phyloP scores from a whole-genome alignment of 2,888 invertebrate species.

The Urechis unicinctus region DNA sequence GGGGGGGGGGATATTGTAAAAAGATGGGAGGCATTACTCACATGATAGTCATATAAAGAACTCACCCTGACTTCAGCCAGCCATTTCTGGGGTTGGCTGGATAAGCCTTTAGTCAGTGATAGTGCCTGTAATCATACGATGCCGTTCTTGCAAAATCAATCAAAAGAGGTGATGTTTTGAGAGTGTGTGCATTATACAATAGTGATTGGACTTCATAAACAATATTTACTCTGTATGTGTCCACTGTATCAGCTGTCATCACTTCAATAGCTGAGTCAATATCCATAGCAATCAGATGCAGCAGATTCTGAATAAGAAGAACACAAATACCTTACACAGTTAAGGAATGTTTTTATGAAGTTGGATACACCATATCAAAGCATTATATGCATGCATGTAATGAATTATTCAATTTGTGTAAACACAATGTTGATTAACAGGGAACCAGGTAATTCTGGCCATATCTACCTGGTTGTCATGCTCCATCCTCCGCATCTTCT shows the following conservation, averaged over 20 bases:
- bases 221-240: not conserved
- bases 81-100: conserved; percentile 10
- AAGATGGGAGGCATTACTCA: too few relatives aligned
- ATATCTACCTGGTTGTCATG: not conserved
- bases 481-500: not conserved
- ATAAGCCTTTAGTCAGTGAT: conserved; percentile 1
- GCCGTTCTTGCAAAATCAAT: too few relatives aligned
- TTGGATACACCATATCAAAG: too few relatives aligned
- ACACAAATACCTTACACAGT: not conserved
- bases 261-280: not conserved
- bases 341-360: too few relatives aligned
- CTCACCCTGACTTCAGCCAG: conserved; percentile 10
- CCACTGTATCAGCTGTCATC: not conserved
- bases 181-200: too few relatives aligned
- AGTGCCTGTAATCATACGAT: conserved; percentile 7
- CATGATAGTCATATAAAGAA: not conserved
- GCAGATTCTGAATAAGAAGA: not conserved
- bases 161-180: too few relatives aligned
- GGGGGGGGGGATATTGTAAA: too few relatives aligned
- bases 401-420: too few relatives aligned
- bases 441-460: too few relatives aligned
- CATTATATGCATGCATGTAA: too few relatives aligned
- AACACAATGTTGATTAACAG: too few relatives aligned
- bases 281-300: not conserved
- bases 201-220: too few relatives aligned